Evolutionary conservation across 37 sponge, comb jelly and placozoan genomes (phyloP).

Genomic region (Oscarella lobularis): DNA sequence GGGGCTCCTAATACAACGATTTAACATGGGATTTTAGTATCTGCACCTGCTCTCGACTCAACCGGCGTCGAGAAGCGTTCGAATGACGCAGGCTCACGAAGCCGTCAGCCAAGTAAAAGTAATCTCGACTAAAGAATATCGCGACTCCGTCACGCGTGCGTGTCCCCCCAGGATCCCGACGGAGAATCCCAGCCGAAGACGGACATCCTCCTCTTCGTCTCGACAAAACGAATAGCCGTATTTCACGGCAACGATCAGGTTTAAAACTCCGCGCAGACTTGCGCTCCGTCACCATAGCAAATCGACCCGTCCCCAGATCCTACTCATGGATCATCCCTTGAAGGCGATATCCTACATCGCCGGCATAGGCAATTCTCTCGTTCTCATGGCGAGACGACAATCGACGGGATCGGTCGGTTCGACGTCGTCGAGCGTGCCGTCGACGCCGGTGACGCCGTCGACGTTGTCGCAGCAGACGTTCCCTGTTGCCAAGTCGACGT

Average conservation of each 20-base stretch:
- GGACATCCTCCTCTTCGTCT: constrained; percentile 34
- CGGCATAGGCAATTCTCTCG: constrained; percentile 58
- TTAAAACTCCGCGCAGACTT: too few relatives aligned
- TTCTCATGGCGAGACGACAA: constrained; percentile 63
- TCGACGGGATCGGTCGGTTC: neutral
- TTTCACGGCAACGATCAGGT: constrained; percentile 19
- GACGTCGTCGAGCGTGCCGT: neutral
- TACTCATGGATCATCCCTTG: constrained; percentile 60
- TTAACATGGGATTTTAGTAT: neutral
- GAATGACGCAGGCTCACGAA: constrained; percentile 5
- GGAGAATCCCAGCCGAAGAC: constrained; percentile 38
- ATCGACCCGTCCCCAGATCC: too few relatives aligned
- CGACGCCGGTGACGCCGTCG: neutral
- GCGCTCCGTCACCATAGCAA: too few relatives aligned
- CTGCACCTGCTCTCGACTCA: neutral
- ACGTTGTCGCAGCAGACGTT: too few relatives aligned
- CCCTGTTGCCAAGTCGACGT: too few relatives aligned
- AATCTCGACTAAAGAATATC: too few relatives aligned
- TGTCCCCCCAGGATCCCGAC: constrained; percentile 63
- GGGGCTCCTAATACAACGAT: neutral
- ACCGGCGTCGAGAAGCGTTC: neutral
- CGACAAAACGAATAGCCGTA: constrained; percentile 20
- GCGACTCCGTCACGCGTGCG: too few relatives aligned
- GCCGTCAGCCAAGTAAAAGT: constrained; percentile 7
- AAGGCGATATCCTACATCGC: constrained; percentile 74